Evolutionary conservation across 2,888 invertebrate species (phyloP), one percentile per base, ranked within the genome.

Genomic region (Crepidodera aurea): DNA sequence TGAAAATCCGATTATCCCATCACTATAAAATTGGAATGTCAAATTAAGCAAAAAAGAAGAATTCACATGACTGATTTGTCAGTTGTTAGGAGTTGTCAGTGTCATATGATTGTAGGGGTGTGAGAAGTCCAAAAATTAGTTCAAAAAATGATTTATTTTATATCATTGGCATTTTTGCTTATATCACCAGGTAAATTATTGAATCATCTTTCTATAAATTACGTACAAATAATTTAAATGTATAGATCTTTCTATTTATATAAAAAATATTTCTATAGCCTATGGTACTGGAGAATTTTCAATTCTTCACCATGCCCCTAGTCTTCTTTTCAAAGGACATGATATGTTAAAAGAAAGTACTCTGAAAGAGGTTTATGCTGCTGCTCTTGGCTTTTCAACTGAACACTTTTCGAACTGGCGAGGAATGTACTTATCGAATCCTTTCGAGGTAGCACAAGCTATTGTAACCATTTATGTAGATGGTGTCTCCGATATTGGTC

Each of bases 361-460:
- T 2, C 78, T 91, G 1, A 87, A 86, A 74, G 92, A 93, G 78
- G 85, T 92, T 4, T 86, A 88, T 67, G 86, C 88, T n/a, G 89
- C 90, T 59, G 81, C 87, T 51, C 82, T 91, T 65, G 93, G 93
- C 48, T 86, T 89, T 68, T 88, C 91, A 8, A 87, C 88, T n/a
- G 87, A 88, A 77, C 87, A 88, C 82, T 86, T 85, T 72, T 84
- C 87, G 10, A 83, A 86, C 68, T 93, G 92, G 91, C 81, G 83
- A 69, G 91, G 90, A 10, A 78, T 93, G 68, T 84, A 82, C 57
- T 84, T 93, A 37, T 81, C 78, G 3, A 85, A 91, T 81, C 92
- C 92, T 0, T 93, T 93, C 72, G 82, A 85, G 62, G 84, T 90
- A 48, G 89, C 92, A n/a, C 88, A 90, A 78, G 88, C 87, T 29